Conservation (phyloP, 2,888 invertebrate genomes). For the Tetranychus truncatus region DNA sequence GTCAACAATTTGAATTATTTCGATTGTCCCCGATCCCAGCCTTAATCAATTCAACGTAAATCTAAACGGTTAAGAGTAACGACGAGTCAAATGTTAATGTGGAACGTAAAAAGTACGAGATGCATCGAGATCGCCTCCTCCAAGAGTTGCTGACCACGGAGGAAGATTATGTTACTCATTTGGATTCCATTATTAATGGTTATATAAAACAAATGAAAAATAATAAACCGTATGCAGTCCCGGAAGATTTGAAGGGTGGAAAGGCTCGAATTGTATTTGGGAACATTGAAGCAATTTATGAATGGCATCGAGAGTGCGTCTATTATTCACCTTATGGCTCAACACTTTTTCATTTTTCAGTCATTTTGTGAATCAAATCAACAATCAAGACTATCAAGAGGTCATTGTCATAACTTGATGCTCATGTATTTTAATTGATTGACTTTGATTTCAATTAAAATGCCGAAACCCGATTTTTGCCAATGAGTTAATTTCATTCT, state of each 20-base stretch:
- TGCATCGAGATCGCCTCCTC: conserved; percentile 38
- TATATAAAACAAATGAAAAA: conserved; percentile 36
- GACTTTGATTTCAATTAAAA: no score
- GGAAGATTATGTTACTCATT: conserved; percentile 70
- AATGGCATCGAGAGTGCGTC: conserved; percentile 93
- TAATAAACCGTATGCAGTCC: conserved; percentile 38
- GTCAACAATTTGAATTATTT: no score
- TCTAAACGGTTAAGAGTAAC: background rate
- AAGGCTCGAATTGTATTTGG: conserved; percentile 95
- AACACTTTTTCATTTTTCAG: no score
- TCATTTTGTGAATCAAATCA: no score
- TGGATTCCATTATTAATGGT: conserved; percentile 63
- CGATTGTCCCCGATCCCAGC: background rate
- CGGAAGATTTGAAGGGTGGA: conserved; percentile 59
- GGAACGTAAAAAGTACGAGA: background rate
- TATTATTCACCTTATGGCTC: conserved; percentile 7
- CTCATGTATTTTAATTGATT: no score
- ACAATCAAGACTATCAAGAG: no score
- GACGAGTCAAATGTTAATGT: background rate
- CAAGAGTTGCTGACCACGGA: conserved; percentile 81
- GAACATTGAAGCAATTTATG: conserved; percentile 87
- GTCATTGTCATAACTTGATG: no score
- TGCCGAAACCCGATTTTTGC: no score
- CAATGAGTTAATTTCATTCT: no score
- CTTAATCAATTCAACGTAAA: background rate